Evolutionary conservation across 1,140 invertebrate genomes (phyloP), one percentile per base, ranked within the genome.

Genomic region (Aricia agestis): DNA sequence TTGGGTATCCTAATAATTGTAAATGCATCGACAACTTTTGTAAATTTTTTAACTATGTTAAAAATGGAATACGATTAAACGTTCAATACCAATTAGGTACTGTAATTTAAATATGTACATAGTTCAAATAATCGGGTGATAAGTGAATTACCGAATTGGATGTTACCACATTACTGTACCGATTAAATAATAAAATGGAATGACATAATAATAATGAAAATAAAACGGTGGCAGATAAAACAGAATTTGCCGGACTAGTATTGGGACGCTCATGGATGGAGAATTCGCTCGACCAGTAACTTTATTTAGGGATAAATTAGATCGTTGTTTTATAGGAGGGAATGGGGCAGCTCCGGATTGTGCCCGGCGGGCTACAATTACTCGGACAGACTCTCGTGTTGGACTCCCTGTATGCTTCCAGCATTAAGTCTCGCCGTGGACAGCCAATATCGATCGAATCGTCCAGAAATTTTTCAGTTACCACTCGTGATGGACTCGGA

Each of bases 271-370:
- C 45, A 4, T 52, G 13, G 11, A 52, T 42, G 11, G 41, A 42
- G 41, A 42, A 42, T 42, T 52, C 13, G 45, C 45, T 52, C 45
- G 45, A 52, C 45, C 4, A 52, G 45, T 52, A 17, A 63, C 19
- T 18, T 63, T 63, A 63, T 19, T 19, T 25, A 19, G 59, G 11
- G 58, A 25, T 63, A 19, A 63, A 63, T 63, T 25, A 19, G 10
- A 19, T 19, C 10, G 59, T 69, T 65, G 52, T 66, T 72, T 92
- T 94, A 67, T 91, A 99, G 98, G 95, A 97, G 84, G 98, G 98
- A 67, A 98, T 99, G 94, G 98, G 98, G 52, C 96, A 97, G 78
- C 92, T 99, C 36, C 96, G 96, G 89, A 96, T 99, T 74, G 95
- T 97, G 63, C 94, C 96, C 61, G 96, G 97, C 69, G 98, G 98